These are phyloP conservation scores for Sisyra terminalis DNA, from an alignment of 2,888 invertebrate genomes.

Conservation along the genomic window DNA sequence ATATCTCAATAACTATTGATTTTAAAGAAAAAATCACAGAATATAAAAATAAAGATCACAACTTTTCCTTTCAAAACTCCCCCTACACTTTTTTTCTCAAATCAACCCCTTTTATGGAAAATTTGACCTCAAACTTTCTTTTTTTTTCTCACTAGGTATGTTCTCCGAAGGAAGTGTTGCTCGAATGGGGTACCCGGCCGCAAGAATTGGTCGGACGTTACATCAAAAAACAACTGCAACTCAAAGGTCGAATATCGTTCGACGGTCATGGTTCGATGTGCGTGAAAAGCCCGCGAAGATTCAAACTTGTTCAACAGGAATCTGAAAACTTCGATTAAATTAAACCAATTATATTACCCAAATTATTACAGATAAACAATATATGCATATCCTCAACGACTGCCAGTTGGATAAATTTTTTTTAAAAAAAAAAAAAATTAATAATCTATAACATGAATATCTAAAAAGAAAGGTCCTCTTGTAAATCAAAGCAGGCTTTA, in stretches of 20 bases:
- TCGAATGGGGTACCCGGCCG: slow-evolving; percentile 83
- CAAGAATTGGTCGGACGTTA: slow-evolving; percentile 69
- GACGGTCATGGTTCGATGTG: slow-evolving; percentile 65
- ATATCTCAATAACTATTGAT: no score
- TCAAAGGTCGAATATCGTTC: slow-evolving; percentile 54
- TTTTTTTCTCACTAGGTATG: slow-evolving; percentile 54
- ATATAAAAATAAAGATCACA: no score
- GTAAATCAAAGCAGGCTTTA: no score
- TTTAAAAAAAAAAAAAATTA: not conserved
- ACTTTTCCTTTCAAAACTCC: not conserved
- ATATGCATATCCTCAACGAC: slow-evolving; percentile 3
- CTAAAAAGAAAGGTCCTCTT: not conserved
- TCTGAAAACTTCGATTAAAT: slow-evolving; percentile 75
- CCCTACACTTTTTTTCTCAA: slow-evolving; percentile 29
- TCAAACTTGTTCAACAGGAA: slow-evolving; percentile 80
- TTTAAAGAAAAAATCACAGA: no score
- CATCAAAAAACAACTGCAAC: slow-evolving; percentile 66
- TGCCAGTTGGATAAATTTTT: slow-evolving; percentile 1
- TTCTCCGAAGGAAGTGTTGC: slow-evolving; percentile 72
- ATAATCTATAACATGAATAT: not conserved
- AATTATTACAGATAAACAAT: not conserved
- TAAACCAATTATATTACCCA: not conserved
- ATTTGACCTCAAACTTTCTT: slow-evolving; percentile 41
- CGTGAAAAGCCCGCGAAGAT: slow-evolving; percentile 72
- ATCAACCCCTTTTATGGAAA: slow-evolving; percentile 87